Conservation (phyloP, 2,888 invertebrate species). For the Xestia rhomboidea region DNA sequence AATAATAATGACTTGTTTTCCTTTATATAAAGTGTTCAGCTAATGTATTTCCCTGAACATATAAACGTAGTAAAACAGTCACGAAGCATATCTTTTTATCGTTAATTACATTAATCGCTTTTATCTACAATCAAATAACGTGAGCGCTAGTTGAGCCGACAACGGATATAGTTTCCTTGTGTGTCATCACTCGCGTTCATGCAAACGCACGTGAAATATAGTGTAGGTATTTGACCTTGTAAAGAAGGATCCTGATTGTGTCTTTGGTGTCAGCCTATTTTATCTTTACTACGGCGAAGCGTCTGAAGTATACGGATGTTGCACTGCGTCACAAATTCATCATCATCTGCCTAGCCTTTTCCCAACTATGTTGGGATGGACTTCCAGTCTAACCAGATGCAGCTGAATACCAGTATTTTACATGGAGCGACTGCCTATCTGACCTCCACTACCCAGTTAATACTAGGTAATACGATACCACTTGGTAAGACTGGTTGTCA, state of each 20-base stretch:
- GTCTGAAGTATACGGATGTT: neutral
- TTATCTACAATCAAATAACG: conserved; percentile 38
- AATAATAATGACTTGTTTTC: neutral
- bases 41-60: neutral
- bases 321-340: neutral
- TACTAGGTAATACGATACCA: too few species aligned
- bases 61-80: conserved; percentile 19
- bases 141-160: conserved; percentile 10
- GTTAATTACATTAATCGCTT: conserved; percentile 43
- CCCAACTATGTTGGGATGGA: too few species aligned
- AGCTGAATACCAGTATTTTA: too few species aligned
- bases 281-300: neutral
- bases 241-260: neutral
- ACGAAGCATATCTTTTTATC: conserved; percentile 32
- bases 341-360: too few species aligned
- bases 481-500: too few species aligned
- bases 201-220: neutral
- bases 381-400: too few species aligned
- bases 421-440: too few species aligned
- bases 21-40: neutral
- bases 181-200: conserved; percentile 17
- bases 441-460: too few species aligned
- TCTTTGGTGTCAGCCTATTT: neutral
- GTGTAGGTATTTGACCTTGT: conserved; percentile 2
- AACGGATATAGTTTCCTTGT: conserved; percentile 15